phyloP scores from a whole-genome alignment of 2,888 invertebrate species.

The Drosophila lacicola region DNA sequence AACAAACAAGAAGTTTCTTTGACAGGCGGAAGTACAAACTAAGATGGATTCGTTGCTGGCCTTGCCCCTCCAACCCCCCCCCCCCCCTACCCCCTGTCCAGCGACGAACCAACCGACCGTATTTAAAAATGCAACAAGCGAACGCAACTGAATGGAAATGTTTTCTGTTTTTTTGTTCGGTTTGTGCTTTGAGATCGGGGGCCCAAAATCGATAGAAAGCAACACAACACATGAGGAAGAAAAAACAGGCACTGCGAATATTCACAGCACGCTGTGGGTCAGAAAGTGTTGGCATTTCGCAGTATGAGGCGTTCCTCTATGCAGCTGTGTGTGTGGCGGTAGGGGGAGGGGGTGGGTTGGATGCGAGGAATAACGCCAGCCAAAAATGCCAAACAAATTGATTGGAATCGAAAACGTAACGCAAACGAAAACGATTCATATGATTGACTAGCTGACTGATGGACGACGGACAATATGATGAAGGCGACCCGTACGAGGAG shows the following conservation, averaged over 20 bases:
- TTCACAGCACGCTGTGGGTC: slow-evolving; percentile 22
- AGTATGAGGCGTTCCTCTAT: not conserved
- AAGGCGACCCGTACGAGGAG: not conserved
- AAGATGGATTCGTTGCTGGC: slow-evolving; percentile 42
- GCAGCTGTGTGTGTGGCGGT: not conserved
- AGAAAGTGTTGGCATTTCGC: slow-evolving; percentile 20
- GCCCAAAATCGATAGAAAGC: slow-evolving; percentile 58
- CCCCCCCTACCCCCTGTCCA: not conserved
- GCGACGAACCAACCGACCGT: slow-evolving; percentile 18
- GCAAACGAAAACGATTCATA: slow-evolving; percentile 78
- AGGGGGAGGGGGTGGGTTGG: slow-evolving; percentile 3
- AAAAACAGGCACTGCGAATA: slow-evolving; percentile 33
- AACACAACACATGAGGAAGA: slow-evolving; percentile 20
- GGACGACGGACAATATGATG: slow-evolving; percentile 46
- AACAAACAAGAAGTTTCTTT: slow-evolving; percentile 36
- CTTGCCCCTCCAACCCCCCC: not conserved
- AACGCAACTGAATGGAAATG: slow-evolving; percentile 42
- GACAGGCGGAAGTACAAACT: slow-evolving; percentile 48
- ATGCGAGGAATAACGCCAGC: slow-evolving; percentile 39
- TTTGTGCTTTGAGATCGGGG: slow-evolving; percentile 30
- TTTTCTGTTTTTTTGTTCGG: slow-evolving; percentile 30
- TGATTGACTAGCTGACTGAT: slow-evolving; percentile 73
- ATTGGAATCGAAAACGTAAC: slow-evolving; percentile 79
- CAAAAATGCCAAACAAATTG: slow-evolving; percentile 78
- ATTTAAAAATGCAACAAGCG: slow-evolving; percentile 76